Conservation (phyloP, 2,797 vertebrate species). For the Ptychobarbus kaznakovi region DNA sequence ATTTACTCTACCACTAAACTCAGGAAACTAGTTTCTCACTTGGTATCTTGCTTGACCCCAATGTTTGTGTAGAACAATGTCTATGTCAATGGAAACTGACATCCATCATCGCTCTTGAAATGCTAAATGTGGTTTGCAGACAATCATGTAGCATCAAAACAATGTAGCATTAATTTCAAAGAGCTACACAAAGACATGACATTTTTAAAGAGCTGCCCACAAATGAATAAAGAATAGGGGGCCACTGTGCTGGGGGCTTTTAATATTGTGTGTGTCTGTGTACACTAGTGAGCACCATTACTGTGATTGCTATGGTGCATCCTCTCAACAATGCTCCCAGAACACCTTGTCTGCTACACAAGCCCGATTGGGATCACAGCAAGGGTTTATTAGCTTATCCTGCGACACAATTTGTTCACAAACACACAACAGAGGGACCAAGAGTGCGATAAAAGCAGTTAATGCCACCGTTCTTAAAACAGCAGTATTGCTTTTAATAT, state of each 20-base stretch:
- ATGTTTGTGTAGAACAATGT: constrained; percentile 2
- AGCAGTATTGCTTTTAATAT: not conserved
- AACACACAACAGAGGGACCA: constrained; percentile 3
- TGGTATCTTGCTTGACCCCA: not conserved
- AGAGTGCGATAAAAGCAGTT: not conserved
- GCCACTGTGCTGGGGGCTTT: not conserved
- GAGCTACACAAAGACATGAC: constrained; percentile 8
- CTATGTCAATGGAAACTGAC: not conserved
- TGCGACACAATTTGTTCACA: constrained; percentile 16
- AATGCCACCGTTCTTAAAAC: constrained; percentile 15
- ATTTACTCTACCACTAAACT: constrained; percentile 22
- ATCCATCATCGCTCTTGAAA: constrained; percentile 6
- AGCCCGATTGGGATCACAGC: constrained; percentile 31
- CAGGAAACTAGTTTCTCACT: constrained; percentile 10
- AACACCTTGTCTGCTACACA: constrained; percentile 28
- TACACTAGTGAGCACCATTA: constrained; percentile 36
- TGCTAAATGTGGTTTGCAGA: not conserved
- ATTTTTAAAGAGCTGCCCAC: constrained; percentile 26
- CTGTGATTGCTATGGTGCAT: constrained; percentile 35
- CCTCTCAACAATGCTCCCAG: constrained; percentile 20
- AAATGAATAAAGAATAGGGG: constrained; percentile 22
- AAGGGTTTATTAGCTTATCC: constrained; percentile 23
- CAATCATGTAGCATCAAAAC: not conserved
- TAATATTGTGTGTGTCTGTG: not conserved
- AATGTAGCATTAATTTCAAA: not conserved